Evolutionary conservation across 2,113 vertebrate genomes (phyloP).

Genomic region (Aleadryas rufinucha): DNA sequence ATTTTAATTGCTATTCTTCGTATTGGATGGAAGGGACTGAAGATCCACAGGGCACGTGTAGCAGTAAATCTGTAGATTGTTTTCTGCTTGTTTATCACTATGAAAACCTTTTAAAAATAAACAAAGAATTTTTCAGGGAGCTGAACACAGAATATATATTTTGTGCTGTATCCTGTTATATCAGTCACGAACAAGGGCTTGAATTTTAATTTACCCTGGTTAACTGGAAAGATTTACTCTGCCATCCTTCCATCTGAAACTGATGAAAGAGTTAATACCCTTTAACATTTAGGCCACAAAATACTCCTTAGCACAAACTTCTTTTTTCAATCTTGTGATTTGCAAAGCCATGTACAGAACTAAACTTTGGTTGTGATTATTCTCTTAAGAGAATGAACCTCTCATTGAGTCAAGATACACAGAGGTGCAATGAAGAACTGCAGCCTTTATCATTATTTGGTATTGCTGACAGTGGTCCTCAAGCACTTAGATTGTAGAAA

Average conservation of each 20-base stretch:
- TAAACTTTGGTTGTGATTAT: neutral
- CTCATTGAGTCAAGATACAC: neutral
- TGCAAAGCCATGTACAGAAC: neutral
- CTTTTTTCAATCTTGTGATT: neutral
- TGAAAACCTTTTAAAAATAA: slow-evolving; percentile 82
- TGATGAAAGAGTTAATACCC: neutral
- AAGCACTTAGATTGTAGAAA: neutral
- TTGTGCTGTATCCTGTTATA: neutral
- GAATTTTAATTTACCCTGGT: neutral
- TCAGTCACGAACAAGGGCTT: neutral
- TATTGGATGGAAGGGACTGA: slow-evolving; percentile 91
- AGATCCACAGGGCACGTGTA: slow-evolving; percentile 90
- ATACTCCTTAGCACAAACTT: neutral
- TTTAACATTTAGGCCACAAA: neutral
- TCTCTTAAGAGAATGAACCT: neutral
- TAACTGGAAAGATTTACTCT: neutral
- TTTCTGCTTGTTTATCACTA: slow-evolving; percentile 95
- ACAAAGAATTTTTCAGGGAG: neutral
- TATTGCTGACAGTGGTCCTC: neutral
- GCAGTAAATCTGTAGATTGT: slow-evolving; percentile 96
- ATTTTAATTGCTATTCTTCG: slow-evolving; percentile 88
- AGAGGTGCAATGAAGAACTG: neutral
- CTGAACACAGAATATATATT: neutral
- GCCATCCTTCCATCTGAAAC: neutral
- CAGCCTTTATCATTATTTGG: neutral